Percentiles rank a stretch among this genome's conserved stretches.
phyloP scores from a whole-genome alignment of 2,797 vertebrate genomes.

The Parauchenoglanis ngamensis region DNA sequence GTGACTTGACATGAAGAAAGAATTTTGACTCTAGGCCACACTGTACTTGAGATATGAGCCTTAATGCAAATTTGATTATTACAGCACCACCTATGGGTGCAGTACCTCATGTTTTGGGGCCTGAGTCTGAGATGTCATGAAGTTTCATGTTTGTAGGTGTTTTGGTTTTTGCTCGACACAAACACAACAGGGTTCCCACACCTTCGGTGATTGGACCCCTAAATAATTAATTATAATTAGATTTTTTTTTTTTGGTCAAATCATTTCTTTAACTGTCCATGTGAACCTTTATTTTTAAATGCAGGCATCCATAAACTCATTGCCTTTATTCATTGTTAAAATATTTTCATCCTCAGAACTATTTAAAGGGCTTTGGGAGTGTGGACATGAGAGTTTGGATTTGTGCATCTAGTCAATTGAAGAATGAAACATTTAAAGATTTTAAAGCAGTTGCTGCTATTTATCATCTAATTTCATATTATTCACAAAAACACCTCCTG shows the following conservation, averaged over 20 bases:
- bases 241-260: not conserved
- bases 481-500: not conserved
- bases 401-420: not conserved
- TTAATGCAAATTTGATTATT: too few species aligned
- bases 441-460: constrained; percentile 62
- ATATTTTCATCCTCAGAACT: not conserved
- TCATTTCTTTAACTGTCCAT: not conserved
- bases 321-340: not conserved
- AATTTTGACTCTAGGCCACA: too few species aligned
- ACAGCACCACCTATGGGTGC: too few species aligned
- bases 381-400: too few species aligned
- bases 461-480: constrained; percentile 51
- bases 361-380: not conserved
- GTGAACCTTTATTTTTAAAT: not conserved
- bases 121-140: too few species aligned
- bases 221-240: not conserved
- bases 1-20: too few species aligned
- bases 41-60: too few species aligned
- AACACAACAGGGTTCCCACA: too few species aligned
- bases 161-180: too few species aligned
- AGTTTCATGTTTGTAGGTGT: too few species aligned
- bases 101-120: too few species aligned
- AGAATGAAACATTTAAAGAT: constrained; percentile 51
- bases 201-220: not conserved
- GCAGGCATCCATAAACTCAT: not conserved